phyloP scores from a whole-genome alignment of 2,797 vertebrate genomes.

The Gastrophryne carolinensis region DNA sequence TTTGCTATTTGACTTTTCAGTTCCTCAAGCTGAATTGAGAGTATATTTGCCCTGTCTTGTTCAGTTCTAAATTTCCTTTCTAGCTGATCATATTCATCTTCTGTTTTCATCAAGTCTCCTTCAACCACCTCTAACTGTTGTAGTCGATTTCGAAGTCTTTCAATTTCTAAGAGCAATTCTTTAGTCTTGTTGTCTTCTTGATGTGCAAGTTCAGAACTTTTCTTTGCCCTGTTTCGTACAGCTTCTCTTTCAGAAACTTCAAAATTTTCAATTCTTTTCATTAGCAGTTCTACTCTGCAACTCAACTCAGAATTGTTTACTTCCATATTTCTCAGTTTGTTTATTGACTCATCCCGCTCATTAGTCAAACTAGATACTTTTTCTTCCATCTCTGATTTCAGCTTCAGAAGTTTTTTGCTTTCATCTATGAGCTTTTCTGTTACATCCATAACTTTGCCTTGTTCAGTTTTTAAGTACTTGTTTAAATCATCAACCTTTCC shows the following conservation, averaged over 20 bases:
- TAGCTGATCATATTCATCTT: slow-evolving; percentile 91
- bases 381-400: slow-evolving; percentile 91
- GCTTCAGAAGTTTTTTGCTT: slow-evolving; percentile 90
- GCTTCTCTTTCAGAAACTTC: slow-evolving; percentile 78
- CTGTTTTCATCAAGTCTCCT: slow-evolving; percentile 94
- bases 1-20: slow-evolving; percentile 86
- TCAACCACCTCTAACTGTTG: slow-evolving; percentile 93
- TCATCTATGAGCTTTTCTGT: slow-evolving; percentile 96
- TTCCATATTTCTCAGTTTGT: slow-evolving; percentile 77
- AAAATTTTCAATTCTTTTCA: slow-evolving; percentile 78
- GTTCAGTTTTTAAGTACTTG: slow-evolving; percentile 84
- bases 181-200: slow-evolving; percentile 83
- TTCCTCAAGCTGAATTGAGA: slow-evolving; percentile 86
- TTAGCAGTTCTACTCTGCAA: slow-evolving; percentile 74
- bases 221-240: slow-evolving; percentile 65
- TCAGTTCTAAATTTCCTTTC: slow-evolving; percentile 91
- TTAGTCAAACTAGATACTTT: slow-evolving; percentile 76
- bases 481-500: slow-evolving; percentile 82
- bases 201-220: slow-evolving; percentile 66
- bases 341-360: slow-evolving; percentile 82
- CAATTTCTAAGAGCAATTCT: slow-evolving; percentile 85
- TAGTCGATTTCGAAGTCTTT: slow-evolving; percentile 84
- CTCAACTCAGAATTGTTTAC: slow-evolving; percentile 79
- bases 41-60: slow-evolving; percentile 87
- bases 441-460: slow-evolving; percentile 90